phyloP scores from a whole-genome alignment of 2,888 invertebrate species.

The Alcis repandata region DNA sequence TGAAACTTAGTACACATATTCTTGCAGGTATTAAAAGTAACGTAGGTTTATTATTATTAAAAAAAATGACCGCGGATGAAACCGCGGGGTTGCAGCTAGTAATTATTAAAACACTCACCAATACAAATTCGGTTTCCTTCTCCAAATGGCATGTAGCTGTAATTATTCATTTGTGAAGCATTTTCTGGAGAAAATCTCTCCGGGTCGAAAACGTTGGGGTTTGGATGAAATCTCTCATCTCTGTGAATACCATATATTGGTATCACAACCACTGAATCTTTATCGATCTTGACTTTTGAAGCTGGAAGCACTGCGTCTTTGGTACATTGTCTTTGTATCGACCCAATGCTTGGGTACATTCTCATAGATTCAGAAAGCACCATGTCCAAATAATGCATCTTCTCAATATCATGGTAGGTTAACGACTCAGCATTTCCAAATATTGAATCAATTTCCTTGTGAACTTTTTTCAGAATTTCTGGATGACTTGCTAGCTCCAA shows the following conservation, averaged over 20 bases:
- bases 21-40: too few species aligned
- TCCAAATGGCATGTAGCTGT: slow-evolving; percentile 79
- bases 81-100: too few species aligned
- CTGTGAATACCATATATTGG: slow-evolving; percentile 67
- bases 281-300: slow-evolving; percentile 59
- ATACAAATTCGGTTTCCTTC: slow-evolving; percentile 82
- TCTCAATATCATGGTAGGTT: slow-evolving; percentile 63
- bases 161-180: slow-evolving; percentile 57
- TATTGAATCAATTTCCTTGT: slow-evolving; percentile 70
- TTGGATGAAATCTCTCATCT: slow-evolving; percentile 68
- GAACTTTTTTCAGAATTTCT: slow-evolving; percentile 64
- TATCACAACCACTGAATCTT: slow-evolving; percentile 54
- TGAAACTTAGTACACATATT: too few species aligned
- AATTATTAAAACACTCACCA: slow-evolving; percentile 63
- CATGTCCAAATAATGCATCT: slow-evolving; percentile 73
- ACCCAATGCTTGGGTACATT: slow-evolving; percentile 67
- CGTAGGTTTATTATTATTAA: too few species aligned
- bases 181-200: slow-evolving; percentile 74
- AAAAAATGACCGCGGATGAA: too few species aligned
- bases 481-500: slow-evolving; percentile 70
- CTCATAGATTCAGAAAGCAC: slow-evolving; percentile 69
- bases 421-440: slow-evolving; percentile 60
- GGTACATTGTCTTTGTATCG: slow-evolving; percentile 62
- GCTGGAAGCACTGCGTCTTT: slow-evolving; percentile 62
- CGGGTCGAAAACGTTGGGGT: slow-evolving; percentile 76